phyloP scores from a whole-genome alignment of 1,140 invertebrate species.

The Leptinotarsa defecta region DNA sequence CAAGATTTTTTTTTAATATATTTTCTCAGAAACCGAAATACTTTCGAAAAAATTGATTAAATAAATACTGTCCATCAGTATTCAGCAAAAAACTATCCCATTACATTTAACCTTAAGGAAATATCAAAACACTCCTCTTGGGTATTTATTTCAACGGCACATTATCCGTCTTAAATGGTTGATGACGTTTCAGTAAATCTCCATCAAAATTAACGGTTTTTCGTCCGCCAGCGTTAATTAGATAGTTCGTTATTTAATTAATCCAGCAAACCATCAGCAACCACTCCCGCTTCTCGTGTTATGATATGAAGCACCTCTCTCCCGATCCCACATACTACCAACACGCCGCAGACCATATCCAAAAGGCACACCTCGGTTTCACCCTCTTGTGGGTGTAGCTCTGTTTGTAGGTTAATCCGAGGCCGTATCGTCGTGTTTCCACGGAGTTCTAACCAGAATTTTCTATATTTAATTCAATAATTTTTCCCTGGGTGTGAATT shows the following conservation, averaged over 20 bases:
- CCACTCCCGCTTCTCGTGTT: not conserved
- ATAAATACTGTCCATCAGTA: too few relatives aligned
- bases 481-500: too few relatives aligned
- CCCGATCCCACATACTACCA: not conserved
- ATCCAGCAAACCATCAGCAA: conserved; percentile 3
- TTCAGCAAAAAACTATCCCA: too few relatives aligned
- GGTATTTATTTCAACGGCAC: too few relatives aligned
- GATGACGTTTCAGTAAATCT: not conserved
- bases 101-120: too few relatives aligned
- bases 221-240: not conserved
- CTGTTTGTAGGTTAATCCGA: not conserved
- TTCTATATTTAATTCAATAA: too few relatives aligned
- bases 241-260: not conserved
- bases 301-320: not conserved
- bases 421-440: not conserved
- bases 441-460: not conserved
- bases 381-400: conserved; percentile 3
- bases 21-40: too few relatives aligned
- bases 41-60: too few relatives aligned
- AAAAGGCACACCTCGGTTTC: not conserved
- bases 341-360: conserved; percentile 1
- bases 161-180: not conserved
- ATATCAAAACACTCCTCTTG: too few relatives aligned
- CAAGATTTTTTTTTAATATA: too few relatives aligned
- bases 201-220: not conserved